phyloP scores from a whole-genome alignment of 2,113 vertebrate genomes.

The Carassius gibelio region DNA sequence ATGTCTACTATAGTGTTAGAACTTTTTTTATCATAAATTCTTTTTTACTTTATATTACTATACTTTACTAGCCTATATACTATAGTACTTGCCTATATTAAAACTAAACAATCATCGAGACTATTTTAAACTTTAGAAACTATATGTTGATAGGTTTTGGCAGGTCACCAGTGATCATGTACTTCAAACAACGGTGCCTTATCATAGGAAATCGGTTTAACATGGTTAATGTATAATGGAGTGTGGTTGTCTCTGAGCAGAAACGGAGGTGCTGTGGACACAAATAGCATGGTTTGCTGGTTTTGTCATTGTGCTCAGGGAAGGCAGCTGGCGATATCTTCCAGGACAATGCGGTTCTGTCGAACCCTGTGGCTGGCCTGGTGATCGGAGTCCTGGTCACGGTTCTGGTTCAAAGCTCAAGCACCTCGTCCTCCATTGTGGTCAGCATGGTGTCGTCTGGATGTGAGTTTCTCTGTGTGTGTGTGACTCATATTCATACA shows the following conservation, averaged over 20 bases:
- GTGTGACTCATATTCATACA: no score
- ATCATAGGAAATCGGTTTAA: not conserved
- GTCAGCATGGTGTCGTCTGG: constrained; percentile 98
- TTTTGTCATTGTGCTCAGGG: constrained; percentile 71
- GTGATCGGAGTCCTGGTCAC: constrained; percentile 96
- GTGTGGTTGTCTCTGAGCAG: constrained; percentile 8
- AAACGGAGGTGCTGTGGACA: no score
- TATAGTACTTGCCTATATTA: no score
- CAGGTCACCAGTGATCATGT: not conserved
- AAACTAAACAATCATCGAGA: no score
- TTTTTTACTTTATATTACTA: no score
- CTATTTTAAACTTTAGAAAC: no score
- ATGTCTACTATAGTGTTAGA: no score
- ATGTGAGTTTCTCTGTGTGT: constrained; percentile 74
- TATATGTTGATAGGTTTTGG: not conserved
- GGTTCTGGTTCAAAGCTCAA: constrained; percentile 94
- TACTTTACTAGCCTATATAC: no score
- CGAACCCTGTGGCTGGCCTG: constrained; percentile 90
- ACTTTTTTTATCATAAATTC: no score
- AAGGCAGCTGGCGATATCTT: constrained; percentile 96
- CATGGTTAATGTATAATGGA: not conserved
- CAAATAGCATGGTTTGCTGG: no score
- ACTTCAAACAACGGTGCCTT: not conserved
- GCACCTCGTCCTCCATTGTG: constrained; percentile 92
- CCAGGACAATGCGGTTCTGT: constrained; percentile 84